Base-by-base conservation (phyloP, 2,113 vertebrate species). In the Onychostoma macrolepis region DNA sequence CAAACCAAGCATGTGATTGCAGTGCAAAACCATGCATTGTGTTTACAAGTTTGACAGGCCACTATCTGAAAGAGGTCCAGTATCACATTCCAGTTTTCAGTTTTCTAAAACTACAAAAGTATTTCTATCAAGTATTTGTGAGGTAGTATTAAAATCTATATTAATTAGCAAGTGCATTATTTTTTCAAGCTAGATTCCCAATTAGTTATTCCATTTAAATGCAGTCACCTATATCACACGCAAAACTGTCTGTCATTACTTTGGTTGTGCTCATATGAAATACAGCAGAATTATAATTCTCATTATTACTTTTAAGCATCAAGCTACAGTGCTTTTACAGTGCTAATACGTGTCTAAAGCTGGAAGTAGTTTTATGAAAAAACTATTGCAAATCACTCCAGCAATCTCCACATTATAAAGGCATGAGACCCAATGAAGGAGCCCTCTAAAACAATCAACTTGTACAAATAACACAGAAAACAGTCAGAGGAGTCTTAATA, bases 281-380 rank as follows among this genome's bases (percentile, higher is more conserved):
- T 38, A 69, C 19, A 82, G 24, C 77, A 80, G 11, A 79, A 53
- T 53, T 67, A 24, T n/a, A 78, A 85, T 79, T 33, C 30, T 41
- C 77, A 26, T 63, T 53, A 53, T 61, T 33, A 72, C n/a, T 24
- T 71, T 11, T 56, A 71, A 78, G 50, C n/a, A 79, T 81, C 13
- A 61, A 56, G 56, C 67, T 43, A 17, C 28, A 30, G 38, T 11
- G 36, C 48, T 53, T 28, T 48, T 28, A 33, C 30, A 17, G 33
- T 33, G 65, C 63, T 58, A 43, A 33, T 71, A 80, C 58, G 21
- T 33, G 76, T 41, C 67, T 65, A 21, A 86, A 48, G 38, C 38
- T 30, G 36, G 43, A 19, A 30, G 26, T 61, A 15, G 17, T 77
- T 82, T 38, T 24, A 81, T 61, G 33, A 30, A 67, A 63, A 65